Conservation (phyloP, 1,140 invertebrate species). For the Cepaea nemoralis region DNA sequence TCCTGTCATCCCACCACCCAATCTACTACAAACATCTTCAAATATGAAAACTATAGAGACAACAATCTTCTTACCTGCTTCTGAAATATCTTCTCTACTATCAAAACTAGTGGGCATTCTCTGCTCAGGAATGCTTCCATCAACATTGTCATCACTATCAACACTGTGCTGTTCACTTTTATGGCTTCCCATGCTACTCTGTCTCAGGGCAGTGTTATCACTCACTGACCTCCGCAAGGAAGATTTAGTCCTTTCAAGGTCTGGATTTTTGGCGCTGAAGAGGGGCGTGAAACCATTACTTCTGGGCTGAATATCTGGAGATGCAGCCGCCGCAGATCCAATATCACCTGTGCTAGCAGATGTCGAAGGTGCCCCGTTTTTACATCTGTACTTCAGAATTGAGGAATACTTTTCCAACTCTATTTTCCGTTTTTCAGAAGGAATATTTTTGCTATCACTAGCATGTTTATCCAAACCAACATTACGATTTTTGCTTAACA, state of each 20-base stretch:
- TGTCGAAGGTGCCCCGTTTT: neutral
- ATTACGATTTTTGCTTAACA: slow-evolving; percentile 13
- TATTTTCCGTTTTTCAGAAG: neutral
- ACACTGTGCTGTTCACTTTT: neutral
- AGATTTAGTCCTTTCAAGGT: neutral
- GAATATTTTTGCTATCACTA: neutral
- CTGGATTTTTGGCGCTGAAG: neutral
- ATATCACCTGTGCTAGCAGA: neutral
- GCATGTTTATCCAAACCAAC: slow-evolving; percentile 6
- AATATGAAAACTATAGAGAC: too few relatives aligned
- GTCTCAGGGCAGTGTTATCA: slow-evolving; percentile 27
- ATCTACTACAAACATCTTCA: too few relatives aligned
- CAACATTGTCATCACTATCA: neutral
- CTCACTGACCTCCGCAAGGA: slow-evolving; percentile 34
- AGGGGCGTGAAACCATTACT: slow-evolving; percentile 10
- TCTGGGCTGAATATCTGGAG: neutral
- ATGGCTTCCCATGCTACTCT: neutral
- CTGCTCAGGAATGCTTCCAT: neutral
- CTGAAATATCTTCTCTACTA: slow-evolving; percentile 22
- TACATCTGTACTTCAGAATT: slow-evolving; percentile 35
- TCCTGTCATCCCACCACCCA: too few relatives aligned
- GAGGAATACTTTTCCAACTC: slow-evolving; percentile 25
- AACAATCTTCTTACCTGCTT: slow-evolving; percentile 18
- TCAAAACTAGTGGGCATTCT: neutral
- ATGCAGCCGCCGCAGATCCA: neutral